These are phyloP conservation scores for Uria lomvia DNA, from an alignment of 2,113 vertebrate species.

Conservation along the genomic window DNA sequence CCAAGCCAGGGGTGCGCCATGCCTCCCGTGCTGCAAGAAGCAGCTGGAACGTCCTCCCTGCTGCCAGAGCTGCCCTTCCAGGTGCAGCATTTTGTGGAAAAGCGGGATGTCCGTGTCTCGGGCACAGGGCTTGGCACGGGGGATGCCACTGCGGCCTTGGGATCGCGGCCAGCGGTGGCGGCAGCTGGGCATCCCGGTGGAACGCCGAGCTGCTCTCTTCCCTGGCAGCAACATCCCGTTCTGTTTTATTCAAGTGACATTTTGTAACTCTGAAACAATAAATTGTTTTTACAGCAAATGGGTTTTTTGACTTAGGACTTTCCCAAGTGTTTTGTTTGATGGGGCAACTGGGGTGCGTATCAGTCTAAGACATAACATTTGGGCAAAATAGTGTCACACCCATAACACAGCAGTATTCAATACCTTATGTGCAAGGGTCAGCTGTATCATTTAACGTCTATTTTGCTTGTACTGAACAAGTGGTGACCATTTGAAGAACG, in stretches of 20 bases:
- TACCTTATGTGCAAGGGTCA: accelerated
- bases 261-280: not conserved
- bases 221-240: accelerated
- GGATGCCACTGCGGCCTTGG: accelerated
- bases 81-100: not conserved
- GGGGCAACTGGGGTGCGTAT: accelerated
- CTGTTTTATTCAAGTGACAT: not conserved
- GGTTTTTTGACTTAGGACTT: accelerated
- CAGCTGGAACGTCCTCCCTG: not conserved
- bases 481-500: not conserved
- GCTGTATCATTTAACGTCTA: accelerated
- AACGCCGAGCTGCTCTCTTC: accelerated
- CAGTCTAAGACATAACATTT: accelerated
- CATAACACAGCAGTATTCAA: accelerated
- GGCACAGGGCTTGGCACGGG: not conserved
- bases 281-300: accelerated
- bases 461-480: not conserved
- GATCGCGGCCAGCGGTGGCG: accelerated
- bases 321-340: accelerated
- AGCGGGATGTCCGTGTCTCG: accelerated
- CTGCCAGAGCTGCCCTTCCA: not conserved
- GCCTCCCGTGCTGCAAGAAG: too few relatives aligned
- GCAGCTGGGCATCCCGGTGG: accelerated
- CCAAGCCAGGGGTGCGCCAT: accelerated
- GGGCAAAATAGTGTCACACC: accelerated